phyloP scores from a whole-genome alignment of 2,888 invertebrate genomes.

The Nephrotoma guestfalica region DNA sequence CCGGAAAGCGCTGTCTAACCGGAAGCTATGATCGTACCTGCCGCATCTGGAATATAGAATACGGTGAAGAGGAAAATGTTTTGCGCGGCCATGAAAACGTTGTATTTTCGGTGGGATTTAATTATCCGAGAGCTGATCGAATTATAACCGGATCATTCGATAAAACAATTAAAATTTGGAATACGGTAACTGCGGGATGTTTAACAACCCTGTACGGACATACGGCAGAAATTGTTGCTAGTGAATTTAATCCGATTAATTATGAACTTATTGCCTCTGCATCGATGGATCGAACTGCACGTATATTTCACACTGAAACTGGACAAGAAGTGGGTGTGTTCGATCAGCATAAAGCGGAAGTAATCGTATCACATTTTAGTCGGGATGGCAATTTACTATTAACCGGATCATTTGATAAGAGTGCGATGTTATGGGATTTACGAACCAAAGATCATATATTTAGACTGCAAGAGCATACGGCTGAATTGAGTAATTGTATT shows the following conservation, averaged over 20 bases:
- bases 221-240: conserved; percentile 54
- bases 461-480: conserved; percentile 39
- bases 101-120: conserved; percentile 65
- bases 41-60: conserved; percentile 61
- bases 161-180: conserved; percentile 63
- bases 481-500: conserved; percentile 52
- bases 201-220: conserved; percentile 59
- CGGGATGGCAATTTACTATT: conserved; percentile 52
- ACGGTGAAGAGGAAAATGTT: conserved; percentile 50
- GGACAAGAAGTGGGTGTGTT: conserved; percentile 46
- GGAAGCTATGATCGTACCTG: conserved; percentile 78
- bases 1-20: conserved; percentile 49
- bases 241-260: conserved; percentile 48
- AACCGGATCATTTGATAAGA: conserved; percentile 68
- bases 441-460: conserved; percentile 40
- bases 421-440: conserved; percentile 61
- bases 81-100: conserved; percentile 66
- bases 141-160: conserved; percentile 71
- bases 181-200: conserved; percentile 47
- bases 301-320: conserved; percentile 52
- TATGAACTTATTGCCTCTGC: conserved; percentile 54
- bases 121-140: conserved; percentile 56
- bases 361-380: conserved; percentile 57
- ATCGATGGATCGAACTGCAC: conserved; percentile 61
- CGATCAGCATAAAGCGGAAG: conserved; percentile 58